Base-by-base conservation (phyloP, 1,140 invertebrate genomes). In the Lasaia peninsularis region DNA sequence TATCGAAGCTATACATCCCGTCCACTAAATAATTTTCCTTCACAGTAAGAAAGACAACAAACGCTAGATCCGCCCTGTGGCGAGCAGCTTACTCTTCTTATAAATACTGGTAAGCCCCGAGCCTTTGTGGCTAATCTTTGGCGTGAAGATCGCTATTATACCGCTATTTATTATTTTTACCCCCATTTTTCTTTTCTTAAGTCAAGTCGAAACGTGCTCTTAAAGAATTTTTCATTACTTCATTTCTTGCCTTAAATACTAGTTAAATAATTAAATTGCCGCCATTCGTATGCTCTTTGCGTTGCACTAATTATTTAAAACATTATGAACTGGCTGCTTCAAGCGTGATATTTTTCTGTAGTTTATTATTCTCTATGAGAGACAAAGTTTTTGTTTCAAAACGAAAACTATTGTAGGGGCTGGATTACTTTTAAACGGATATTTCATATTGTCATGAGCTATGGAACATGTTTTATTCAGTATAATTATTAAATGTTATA, bases 91-190 rank as follows among this genome's bases (percentile, higher is more conserved):
- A 80, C 78, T 74, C 79, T 82, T 72, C 80, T 85, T 88, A 85
- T 85, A 85, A 88, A 88, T 88, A 88, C 81, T 88, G 72, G 73
- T 86, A 86, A 88, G 78, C 80, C 73, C 69, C 65, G 67, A 75
- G 81, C 81, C 84, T 86, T 80, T 80, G 81, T 73, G 76, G 81
- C 83, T 88, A 88, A 88, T 88, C 86, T 86, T 85, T 80, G 75
- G 80, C 83, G 80, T 84, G 81, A 75, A 88, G 77, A 86, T 86
- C 83, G 75, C 81, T 76, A 88, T 88, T 86, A 88, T 80, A 80
- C 82, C 75, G 75, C 77, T 80, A 86, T 88, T 88, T 86, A 88
- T 88, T 86, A 88, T 82, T 85, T 84, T 75, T 65, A 67, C 72
- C 69, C 68, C 66, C 72, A 76, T 83, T 88, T 83, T 82, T 80